These are phyloP conservation scores for Melanerpes aurifrons DNA, from an alignment of 2,113 vertebrate genomes.

Conservation along the genomic window DNA sequence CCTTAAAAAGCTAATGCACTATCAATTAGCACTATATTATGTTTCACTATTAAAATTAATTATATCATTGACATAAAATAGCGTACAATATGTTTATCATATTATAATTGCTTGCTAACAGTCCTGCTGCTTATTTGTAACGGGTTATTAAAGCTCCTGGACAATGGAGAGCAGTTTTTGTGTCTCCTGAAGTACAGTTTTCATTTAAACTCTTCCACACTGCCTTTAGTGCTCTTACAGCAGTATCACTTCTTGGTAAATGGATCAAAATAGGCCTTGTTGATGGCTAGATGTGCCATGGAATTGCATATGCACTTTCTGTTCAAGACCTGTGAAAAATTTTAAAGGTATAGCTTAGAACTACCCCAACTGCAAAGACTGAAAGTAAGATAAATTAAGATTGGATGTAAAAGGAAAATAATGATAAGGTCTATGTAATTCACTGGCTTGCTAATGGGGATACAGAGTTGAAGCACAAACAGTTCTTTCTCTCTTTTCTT, in stretches of 20 bases:
- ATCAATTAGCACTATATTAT: conserved; percentile 13
- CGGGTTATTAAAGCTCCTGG: conserved; percentile 30
- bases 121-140: conserved; percentile 9
- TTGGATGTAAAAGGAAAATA: too few relatives aligned
- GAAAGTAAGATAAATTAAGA: too few relatives aligned
- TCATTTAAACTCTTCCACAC: conserved; percentile 17
- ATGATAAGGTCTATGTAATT: too few relatives aligned
- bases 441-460: too few relatives aligned
- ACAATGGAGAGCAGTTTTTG: neutral
- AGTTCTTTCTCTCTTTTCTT: too few relatives aligned
- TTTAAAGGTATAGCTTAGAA: too few relatives aligned
- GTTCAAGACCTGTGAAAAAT: too few relatives aligned
- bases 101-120: neutral
- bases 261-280: conserved; percentile 32
- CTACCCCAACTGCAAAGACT: too few relatives aligned
- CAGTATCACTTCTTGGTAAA: conserved; percentile 31
- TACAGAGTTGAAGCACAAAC: too few relatives aligned
- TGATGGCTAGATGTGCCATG: neutral
- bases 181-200: conserved; percentile 36
- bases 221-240: conserved; percentile 11
- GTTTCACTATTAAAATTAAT: conserved; percentile 47
- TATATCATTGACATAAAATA: neutral
- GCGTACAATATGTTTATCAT: neutral
- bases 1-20: conserved; percentile 17
- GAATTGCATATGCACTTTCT: neutral